A percentile compares a stretch with the other conserved stretches of the same genome.
These are phyloP conservation scores for Notechis scutatus DNA, from an alignment of 2,113 vertebrate species.

Conservation along the genomic window DNA sequence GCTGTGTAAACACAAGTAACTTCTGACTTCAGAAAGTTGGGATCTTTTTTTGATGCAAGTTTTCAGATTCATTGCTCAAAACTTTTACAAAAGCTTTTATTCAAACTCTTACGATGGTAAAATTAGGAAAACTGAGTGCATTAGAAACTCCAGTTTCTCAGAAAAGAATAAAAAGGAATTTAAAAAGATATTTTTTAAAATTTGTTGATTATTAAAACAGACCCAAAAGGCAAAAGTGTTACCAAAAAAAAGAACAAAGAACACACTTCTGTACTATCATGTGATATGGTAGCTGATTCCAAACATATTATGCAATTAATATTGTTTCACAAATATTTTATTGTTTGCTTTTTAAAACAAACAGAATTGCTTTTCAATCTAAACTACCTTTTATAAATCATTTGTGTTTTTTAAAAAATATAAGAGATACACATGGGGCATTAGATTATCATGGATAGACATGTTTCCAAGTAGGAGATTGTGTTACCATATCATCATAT, in stretches of 20 bases:
- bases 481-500: background rate
- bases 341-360: background rate
- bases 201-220: background rate
- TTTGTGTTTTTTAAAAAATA: background rate
- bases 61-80: constrained; percentile 12
- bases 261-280: background rate
- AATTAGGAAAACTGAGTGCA: background rate
- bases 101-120: background rate
- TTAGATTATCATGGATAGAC: background rate
- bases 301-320: background rate
- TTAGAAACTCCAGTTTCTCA: background rate
- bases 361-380: background rate
- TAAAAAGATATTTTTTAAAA: background rate
- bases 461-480: background rate
- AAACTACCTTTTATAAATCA: background rate
- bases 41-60: constrained; percentile 31
- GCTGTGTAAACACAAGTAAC: constrained; percentile 27
- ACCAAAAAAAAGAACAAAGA: background rate
- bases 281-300: background rate
- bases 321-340: background rate
- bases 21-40: constrained; percentile 21
- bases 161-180: background rate
- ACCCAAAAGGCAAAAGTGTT: background rate
- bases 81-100: background rate
- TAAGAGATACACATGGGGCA: background rate